Base-by-base conservation (phyloP, 2,888 invertebrate species). In the Heliconius charithonia region DNA sequence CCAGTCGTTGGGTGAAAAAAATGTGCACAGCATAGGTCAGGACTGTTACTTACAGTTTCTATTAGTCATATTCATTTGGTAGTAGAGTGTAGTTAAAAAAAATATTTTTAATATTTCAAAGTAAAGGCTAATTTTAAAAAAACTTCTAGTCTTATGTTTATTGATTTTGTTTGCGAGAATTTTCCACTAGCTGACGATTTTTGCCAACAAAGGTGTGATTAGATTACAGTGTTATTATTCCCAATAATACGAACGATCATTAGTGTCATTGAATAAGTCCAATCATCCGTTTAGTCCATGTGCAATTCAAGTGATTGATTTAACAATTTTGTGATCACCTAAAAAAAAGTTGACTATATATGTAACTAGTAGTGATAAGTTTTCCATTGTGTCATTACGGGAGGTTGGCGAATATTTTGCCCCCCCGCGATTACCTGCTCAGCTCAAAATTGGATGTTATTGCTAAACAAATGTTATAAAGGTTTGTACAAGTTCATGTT, bases 391-490 rank as follows among this genome's bases (percentile, higher is more conserved):
- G 83, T 83, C 83, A 85, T 82, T 84, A 79, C 83, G 83, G 84
- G 85, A 83, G 83, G 84, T 86, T 85, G 87, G 83, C 86, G 86
- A 79, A 80, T 74, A 79, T 66, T 76, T 70, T 76, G 75, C 75
- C 77, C 85, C 37, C 84, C 87, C 85, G 87, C 86, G 87, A 88
- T 90, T 90, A 91, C 87, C 89, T 86, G 87, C 88, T 87, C 72
- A 75, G 74, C 78, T 79, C 78, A 65, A 89, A 89, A 90, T 90
- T 90, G 91, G 91, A 92, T 77, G 70, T 67, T 56, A 71, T 77
- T 77, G 56, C 76, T 91, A 91, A 91, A 91, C 91, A 90, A 94
- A 94, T 94, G 94, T 90, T 93, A 91, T 93, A 92, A 81, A 93
- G 93, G 94, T 94, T 89, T 83, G 91, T 86, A 83, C 82, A 84